Conservation (phyloP, 1,140 invertebrate genomes). For the Philotrypesis tridentata region DNA sequence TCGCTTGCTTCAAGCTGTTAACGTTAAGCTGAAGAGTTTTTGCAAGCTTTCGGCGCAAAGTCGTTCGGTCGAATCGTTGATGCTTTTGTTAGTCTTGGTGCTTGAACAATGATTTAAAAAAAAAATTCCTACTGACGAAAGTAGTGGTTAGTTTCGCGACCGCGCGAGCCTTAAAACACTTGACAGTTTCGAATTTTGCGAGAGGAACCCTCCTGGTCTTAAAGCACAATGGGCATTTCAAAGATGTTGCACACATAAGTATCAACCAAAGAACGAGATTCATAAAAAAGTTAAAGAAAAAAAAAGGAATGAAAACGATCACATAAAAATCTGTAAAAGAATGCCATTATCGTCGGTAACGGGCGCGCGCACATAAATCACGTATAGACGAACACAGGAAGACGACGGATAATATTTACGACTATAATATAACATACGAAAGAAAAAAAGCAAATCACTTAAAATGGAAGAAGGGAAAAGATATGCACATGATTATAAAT, state of each 20-base stretch:
- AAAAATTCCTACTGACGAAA: not conserved
- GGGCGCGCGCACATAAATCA: not conserved
- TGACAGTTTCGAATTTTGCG: not conserved
- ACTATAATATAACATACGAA: not conserved
- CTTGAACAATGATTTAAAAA: conserved; percentile 17
- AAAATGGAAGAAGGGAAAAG: conserved; percentile 20
- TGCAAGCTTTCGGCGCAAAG: not conserved
- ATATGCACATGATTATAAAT: conserved; percentile 72
- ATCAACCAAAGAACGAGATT: not conserved
- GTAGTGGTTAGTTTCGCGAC: not conserved
- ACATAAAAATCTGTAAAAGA: not conserved
- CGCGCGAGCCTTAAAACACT: not conserved
- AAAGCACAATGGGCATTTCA: not conserved
- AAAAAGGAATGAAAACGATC: not conserved
- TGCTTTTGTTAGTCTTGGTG: conserved; percentile 32
- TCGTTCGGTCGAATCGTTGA: not conserved
- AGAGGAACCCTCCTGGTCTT: conserved; percentile 6
- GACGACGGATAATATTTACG: not conserved
- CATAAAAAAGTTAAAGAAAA: not conserved
- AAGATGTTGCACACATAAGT: conserved; percentile 6
- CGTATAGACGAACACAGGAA: not conserved
- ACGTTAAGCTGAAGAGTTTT: conserved; percentile 1
- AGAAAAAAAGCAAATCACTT: not conserved
- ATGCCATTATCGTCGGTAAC: conserved; percentile 1
- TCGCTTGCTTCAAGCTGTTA: not conserved